Conservation (phyloP, 2,797 vertebrate species). For the Gephyroberyx darwinii region DNA sequence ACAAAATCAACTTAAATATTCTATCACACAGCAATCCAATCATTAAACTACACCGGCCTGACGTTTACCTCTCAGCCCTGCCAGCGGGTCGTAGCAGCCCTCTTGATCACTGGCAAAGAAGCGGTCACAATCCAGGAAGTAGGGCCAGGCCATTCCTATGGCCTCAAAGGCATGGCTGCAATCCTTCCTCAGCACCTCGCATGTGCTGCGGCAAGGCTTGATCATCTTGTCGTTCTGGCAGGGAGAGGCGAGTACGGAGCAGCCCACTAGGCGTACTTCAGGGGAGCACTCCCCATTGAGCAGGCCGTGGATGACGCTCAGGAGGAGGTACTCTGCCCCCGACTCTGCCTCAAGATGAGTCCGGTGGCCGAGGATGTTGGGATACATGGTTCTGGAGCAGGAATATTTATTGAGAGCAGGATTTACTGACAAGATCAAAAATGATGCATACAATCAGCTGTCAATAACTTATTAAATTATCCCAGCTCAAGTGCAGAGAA, state of each 20-base stretch:
- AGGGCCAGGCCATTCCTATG: constrained; percentile 98
- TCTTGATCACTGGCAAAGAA: constrained; percentile 89
- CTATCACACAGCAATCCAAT: constrained; percentile 4
- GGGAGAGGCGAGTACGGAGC: constrained; percentile 90
- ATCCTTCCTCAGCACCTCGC: constrained; percentile 85
- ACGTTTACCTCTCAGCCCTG: constrained; percentile 84
- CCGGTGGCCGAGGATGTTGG: constrained; percentile 89
- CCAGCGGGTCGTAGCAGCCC: constrained; percentile 91
- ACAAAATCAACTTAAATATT: background rate
- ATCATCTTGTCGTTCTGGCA: constrained; percentile 80
- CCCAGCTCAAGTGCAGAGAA: background rate
- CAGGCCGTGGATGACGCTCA: constrained; percentile 90
- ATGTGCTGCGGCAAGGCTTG: constrained; percentile 90
- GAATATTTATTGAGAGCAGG: constrained; percentile 1
- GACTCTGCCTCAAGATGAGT: constrained; percentile 84
- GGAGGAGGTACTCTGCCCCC: constrained; percentile 92
- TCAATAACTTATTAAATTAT: background rate
- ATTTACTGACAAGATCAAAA: background rate
- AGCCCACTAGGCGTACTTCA: constrained; percentile 91
- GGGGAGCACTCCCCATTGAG: constrained; percentile 94
- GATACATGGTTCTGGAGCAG: constrained; percentile 82
- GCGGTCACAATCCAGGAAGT: constrained; percentile 93
- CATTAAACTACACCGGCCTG: background rate
- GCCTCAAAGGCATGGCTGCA: constrained; percentile 90
- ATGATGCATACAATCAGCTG: background rate